Percentiles rank a stretch among this genome's conserved stretches.
Evolutionary conservation across 1,140 invertebrate genomes (phyloP).

Genomic region (Dreissena polymorpha): DNA sequence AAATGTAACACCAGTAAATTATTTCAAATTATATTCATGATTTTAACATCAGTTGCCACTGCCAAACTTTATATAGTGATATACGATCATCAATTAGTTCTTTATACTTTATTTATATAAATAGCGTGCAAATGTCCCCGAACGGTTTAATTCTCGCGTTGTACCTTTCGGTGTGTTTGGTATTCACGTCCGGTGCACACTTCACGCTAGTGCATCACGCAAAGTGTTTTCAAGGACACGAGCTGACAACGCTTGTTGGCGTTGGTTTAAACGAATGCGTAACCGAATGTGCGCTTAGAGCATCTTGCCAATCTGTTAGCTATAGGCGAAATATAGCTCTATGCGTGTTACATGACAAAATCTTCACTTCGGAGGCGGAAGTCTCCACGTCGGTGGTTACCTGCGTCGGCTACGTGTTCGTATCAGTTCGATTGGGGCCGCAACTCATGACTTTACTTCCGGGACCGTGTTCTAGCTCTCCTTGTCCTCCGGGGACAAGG

Average conservation of each 20-base stretch:
- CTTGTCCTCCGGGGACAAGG: background rate
- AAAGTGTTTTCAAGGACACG: background rate
- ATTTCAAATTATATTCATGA: too few species aligned
- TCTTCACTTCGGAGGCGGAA: background rate
- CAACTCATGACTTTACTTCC: background rate
- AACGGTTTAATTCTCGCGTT: too few species aligned
- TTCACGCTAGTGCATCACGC: background rate
- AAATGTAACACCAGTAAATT: too few species aligned
- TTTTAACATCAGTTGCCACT: too few species aligned
- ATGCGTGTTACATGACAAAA: slow-evolving; percentile 10
- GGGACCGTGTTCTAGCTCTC: background rate
- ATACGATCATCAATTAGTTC: too few species aligned
- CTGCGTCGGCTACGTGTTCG: background rate
- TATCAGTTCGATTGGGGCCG: background rate
- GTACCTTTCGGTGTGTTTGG: too few species aligned
- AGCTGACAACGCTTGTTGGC: background rate
- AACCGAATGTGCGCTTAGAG: slow-evolving; percentile 13
- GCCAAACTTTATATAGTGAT: too few species aligned
- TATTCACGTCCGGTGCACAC: too few species aligned
- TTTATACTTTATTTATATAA: too few species aligned
- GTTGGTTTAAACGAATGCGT: slow-evolving; percentile 1
- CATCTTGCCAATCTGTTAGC: slow-evolving; percentile 18
- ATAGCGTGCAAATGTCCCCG: too few species aligned
- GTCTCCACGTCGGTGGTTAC: background rate
- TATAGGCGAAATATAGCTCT: background rate